These are phyloP conservation scores for Rhinichthys osculus DNA, from an alignment of 2,797 vertebrate species.

Conservation along the genomic window DNA sequence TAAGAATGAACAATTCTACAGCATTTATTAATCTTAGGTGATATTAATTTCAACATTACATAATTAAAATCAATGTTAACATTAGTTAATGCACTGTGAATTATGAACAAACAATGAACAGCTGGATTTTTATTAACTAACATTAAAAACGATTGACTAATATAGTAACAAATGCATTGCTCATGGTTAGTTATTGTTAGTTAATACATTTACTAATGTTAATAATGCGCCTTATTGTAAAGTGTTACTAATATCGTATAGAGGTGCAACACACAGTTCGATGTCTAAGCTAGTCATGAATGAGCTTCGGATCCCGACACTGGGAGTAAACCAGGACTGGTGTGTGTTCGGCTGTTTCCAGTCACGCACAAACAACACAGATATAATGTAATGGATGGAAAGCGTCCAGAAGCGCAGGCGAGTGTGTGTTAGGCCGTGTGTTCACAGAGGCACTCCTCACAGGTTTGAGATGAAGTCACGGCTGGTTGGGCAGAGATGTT, in stretches of 20 bases:
- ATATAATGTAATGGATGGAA: conserved; percentile 10
- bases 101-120: no score
- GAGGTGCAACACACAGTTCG: neutral
- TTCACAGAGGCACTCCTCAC: conserved; percentile 18
- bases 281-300: neutral
- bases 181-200: no score
- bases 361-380: neutral
- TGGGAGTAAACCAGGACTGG: neutral
- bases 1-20: no score
- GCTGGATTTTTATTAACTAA: no score
- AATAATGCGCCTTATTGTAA: no score
- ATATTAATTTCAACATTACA: no score
- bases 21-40: no score
- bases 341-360: neutral
- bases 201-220: no score
- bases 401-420: neutral
- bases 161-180: no score
- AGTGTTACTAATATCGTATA: neutral
- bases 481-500: conserved; percentile 29
- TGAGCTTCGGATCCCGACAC: neutral
- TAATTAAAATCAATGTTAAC: no score
- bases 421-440: neutral
- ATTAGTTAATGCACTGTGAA: no score
- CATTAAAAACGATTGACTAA: no score
- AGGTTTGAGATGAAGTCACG: conserved; percentile 47